Base-by-base conservation (phyloP, 2,113 vertebrate genomes). In the Saguinus midas region DNA sequence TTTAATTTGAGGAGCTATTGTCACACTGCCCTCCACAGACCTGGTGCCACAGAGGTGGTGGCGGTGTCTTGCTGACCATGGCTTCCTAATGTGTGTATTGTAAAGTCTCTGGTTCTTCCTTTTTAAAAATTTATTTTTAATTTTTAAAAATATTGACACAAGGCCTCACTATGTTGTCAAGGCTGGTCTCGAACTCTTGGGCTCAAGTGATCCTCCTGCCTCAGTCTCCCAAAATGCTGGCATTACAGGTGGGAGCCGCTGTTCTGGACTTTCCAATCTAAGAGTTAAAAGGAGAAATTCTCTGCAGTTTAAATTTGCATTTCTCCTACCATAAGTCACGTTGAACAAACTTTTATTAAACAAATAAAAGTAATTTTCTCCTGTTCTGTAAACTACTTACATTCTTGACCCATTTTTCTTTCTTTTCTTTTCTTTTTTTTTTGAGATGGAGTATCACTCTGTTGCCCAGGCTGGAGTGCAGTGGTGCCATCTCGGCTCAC, bases 1-100 rank as follows among this genome's bases (percentile, higher is more conserved):
- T 29, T 89, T 88, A 75, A 32, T 95, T 95, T 72, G 87, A 90
- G 92, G 90, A 9, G 45, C 91, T 95, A 95, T 90, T 96, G 96
- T 94, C 91, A 61, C 50, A 70, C 35, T 45, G 90, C 37, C 37
- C 58, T 11, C 18, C 6, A 17, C 13, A 12, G 79, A 84, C 43
- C 64, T n/a, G 0, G 12, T 32, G 29, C 13, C 0, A 0, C 27
- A 13, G 58, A 18, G 12, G 21, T 14, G 68, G 5, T 7, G 25
- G 5, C 14, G 7, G 37, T 4, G 9, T 11, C 32, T 20, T 13
- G 9, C 9, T 48, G 23, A 5, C 61, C 10, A 4, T 5, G 12
- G 13, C 14, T 72, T 29, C 72, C 52, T 37, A 27, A 9, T 6
- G 2, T 10, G 20, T 25, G 4, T 25, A n/a, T 25, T 57, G 50